phyloP scores from a whole-genome alignment of 2,113 vertebrate genomes.

The Catharus fuscescens region DNA sequence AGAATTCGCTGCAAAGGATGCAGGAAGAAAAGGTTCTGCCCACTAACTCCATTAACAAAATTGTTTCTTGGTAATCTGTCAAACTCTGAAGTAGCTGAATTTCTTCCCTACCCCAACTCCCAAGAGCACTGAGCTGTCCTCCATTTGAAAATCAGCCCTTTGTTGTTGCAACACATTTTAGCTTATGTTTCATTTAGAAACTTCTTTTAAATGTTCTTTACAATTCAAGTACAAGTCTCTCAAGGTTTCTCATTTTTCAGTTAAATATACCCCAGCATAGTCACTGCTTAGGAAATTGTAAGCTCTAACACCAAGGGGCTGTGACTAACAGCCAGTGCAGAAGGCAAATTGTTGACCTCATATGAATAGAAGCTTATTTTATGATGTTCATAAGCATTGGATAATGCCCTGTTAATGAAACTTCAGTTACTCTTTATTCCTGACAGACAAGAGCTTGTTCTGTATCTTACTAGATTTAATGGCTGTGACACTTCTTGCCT shows the following conservation, averaged over 20 bases:
- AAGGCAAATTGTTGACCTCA: background rate
- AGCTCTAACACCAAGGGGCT: background rate
- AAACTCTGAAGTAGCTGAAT: background rate
- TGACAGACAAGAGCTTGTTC: background rate
- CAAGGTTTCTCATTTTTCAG: background rate
- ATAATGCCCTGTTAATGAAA: background rate
- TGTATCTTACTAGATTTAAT: background rate
- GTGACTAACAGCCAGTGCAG: background rate
- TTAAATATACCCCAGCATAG: background rate
- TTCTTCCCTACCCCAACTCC: background rate
- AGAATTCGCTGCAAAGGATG: background rate
- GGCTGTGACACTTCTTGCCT: background rate
- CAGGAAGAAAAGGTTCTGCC: background rate
- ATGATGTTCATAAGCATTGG: background rate
- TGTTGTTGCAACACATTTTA: background rate
- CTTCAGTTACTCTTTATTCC: background rate
- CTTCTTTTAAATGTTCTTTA: background rate
- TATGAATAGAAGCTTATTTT: background rate
- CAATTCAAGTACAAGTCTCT: background rate
- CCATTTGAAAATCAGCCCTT: background rate
- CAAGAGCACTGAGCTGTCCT: background rate
- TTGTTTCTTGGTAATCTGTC: background rate
- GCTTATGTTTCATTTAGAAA: background rate
- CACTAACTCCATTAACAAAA: background rate
- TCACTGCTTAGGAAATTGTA: background rate